phyloP scores from a whole-genome alignment of 2,888 invertebrate genomes.

The Apodemia duryi region DNA sequence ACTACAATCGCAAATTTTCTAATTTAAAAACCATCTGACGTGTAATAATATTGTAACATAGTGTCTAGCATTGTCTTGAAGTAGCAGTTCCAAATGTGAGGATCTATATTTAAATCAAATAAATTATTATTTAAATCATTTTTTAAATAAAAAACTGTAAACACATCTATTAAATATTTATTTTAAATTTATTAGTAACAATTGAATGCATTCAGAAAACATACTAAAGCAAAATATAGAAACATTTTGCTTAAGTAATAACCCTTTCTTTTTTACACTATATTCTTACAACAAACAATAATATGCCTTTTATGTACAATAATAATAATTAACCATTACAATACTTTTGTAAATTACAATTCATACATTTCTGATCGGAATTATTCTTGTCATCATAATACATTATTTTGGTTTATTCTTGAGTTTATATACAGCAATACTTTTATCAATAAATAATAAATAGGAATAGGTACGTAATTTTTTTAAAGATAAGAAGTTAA shows the following conservation, averaged over 20 bases:
- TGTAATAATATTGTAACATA: too few species aligned
- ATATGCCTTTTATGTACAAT: slow-evolving; percentile 51
- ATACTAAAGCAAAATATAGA: slow-evolving; percentile 41
- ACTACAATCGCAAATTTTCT: too few species aligned
- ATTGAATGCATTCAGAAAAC: slow-evolving; percentile 18
- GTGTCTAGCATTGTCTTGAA: too few species aligned
- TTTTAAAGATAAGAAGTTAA: background rate
- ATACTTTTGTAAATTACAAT: slow-evolving; percentile 3
- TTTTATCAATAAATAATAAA: background rate
- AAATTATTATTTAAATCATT: background rate
- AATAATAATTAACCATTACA: slow-evolving; percentile 1
- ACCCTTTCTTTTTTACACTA: slow-evolving; percentile 55
- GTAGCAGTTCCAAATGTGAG: too few species aligned
- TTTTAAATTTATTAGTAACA: slow-evolving; percentile 13
- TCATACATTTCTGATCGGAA: slow-evolving; percentile 1
- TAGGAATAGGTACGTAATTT: background rate
- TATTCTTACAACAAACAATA: slow-evolving; percentile 47
- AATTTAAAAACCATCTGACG: too few species aligned
- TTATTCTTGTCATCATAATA: background rate
- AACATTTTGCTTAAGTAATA: slow-evolving; percentile 64
- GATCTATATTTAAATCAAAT: too few species aligned
- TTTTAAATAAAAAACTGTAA: slow-evolving; percentile 7
- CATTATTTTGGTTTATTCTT: background rate
- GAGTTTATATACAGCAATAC: background rate
- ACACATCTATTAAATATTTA: slow-evolving; percentile 16